Percentiles rank a stretch among this genome's conserved stretches.
Conservation (phyloP, 1,140 invertebrate species). For the Leptinotarsa texana region DNA sequence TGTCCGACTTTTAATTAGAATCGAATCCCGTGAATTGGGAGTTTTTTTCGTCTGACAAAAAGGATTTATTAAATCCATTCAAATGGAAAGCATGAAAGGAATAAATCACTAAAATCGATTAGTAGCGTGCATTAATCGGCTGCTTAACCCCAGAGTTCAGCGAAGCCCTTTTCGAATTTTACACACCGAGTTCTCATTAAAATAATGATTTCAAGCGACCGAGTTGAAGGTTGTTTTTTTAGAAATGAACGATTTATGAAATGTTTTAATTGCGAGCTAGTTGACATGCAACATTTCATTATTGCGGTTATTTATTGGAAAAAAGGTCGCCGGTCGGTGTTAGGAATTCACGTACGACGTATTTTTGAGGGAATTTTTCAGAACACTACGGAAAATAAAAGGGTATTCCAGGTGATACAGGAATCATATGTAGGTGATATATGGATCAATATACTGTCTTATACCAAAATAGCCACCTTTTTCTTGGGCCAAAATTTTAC, state of each 20-base stretch:
- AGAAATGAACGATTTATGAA: not conserved
- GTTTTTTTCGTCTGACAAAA: too few species aligned
- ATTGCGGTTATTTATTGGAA: too few species aligned
- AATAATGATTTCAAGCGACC: not conserved
- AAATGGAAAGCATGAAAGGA: not conserved
- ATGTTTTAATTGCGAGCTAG: not conserved
- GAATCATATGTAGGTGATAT: too few species aligned
- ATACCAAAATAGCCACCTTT: too few species aligned
- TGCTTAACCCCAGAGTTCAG: not conserved
- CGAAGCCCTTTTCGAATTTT: not conserved
- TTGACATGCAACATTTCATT: not conserved
- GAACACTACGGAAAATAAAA: too few species aligned
- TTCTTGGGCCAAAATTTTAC: too few species aligned
- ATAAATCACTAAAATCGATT: slow-evolving; percentile 1
- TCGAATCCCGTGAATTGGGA: not conserved
- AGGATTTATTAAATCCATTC: not conserved
- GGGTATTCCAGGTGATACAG: too few species aligned
- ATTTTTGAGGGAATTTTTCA: too few species aligned
- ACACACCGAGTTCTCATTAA: not conserved
- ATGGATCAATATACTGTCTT: too few species aligned
- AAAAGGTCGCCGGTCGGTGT: too few species aligned
- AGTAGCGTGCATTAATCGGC: slow-evolving; percentile 1
- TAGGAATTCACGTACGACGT: too few species aligned
- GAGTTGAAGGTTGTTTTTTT: not conserved
- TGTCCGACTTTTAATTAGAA: slow-evolving; percentile 6